Conservation (phyloP, 2,113 vertebrate species). For the Donacobius atricapilla region DNA sequence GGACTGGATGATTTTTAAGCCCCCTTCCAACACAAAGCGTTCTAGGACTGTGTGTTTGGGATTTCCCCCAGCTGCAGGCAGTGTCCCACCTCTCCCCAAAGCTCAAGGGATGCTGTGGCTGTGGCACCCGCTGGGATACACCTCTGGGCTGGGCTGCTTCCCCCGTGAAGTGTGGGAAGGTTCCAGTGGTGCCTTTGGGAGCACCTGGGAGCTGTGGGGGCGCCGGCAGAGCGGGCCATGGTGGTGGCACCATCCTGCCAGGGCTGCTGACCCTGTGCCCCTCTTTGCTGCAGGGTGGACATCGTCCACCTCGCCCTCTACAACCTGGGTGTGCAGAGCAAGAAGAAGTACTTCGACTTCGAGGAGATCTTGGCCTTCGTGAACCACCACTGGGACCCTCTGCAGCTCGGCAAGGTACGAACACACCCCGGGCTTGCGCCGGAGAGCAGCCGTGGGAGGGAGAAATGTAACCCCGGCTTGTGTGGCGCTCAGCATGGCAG, state of each 20-base stretch:
- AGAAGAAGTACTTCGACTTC: slow-evolving; percentile 97
- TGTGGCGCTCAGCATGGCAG: rapidly evolving
- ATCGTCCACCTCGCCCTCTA: slow-evolving; percentile 93
- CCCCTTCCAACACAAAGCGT: background rate
- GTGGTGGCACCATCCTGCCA: background rate
- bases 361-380: slow-evolving; percentile 93
- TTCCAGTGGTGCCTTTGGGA: rapidly evolving
- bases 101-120: background rate
- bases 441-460: background rate
- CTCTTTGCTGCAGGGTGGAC: slow-evolving; percentile 82
- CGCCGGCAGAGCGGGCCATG: background rate
- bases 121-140: rapidly evolving
- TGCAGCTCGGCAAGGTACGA: slow-evolving; percentile 92
- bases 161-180: background rate
- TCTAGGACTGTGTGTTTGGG: background rate
- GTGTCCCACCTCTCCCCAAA: background rate
- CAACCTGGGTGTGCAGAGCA: slow-evolving; percentile 92
- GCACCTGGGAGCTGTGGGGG: background rate
- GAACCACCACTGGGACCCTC: slow-evolving; percentile 88
- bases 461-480: rapidly evolving
- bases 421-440: background rate
- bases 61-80: background rate
- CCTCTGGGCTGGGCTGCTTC: background rate
- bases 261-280: background rate
- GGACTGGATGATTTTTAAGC: background rate